Conservation (phyloP, 2,888 invertebrate species). For the Emmelina monodactyla region DNA sequence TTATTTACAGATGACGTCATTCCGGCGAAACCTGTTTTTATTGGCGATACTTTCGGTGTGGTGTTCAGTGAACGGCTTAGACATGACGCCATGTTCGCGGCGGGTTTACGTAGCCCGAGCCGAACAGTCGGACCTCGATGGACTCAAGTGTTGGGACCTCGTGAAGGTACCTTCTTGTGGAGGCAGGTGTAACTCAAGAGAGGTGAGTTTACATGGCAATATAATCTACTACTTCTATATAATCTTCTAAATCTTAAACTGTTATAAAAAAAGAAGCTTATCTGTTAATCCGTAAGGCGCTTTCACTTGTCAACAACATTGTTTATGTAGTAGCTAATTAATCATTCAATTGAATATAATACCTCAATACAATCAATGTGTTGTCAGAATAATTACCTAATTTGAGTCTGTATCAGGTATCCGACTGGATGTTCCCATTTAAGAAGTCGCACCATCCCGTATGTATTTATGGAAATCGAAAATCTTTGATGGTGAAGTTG, state of each 20-base stretch:
- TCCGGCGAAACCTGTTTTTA: too few species aligned
- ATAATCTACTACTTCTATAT: too few species aligned
- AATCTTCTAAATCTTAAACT: too few species aligned
- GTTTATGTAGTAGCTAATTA: neutral
- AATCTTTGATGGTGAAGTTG: slow-evolving; percentile 67
- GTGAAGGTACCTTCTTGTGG: slow-evolving; percentile 81
- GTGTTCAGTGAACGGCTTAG: too few species aligned
- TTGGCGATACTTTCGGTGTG: too few species aligned
- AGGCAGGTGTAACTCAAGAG: slow-evolving; percentile 84
- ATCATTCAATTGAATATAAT: neutral
- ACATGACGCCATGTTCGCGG: slow-evolving; percentile 61
- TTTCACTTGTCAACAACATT: neutral
- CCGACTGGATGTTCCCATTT: slow-evolving; percentile 86
- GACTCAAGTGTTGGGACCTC: slow-evolving; percentile 77
- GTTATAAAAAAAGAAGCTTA: neutral
- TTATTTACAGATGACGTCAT: too few species aligned
- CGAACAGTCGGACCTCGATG: slow-evolving; percentile 68
- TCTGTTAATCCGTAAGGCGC: neutral
- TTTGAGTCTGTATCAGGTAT: slow-evolving; percentile 58
- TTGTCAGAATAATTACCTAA: too few species aligned
- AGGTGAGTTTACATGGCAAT: slow-evolving; percentile 67
- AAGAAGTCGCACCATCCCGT: slow-evolving; percentile 84
- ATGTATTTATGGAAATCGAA: slow-evolving; percentile 75
- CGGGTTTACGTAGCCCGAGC: slow-evolving; percentile 73
- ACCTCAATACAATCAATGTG: too few species aligned